phyloP scores from a whole-genome alignment of 2,888 invertebrate species.

The Caenorhabditis sp. region DNA sequence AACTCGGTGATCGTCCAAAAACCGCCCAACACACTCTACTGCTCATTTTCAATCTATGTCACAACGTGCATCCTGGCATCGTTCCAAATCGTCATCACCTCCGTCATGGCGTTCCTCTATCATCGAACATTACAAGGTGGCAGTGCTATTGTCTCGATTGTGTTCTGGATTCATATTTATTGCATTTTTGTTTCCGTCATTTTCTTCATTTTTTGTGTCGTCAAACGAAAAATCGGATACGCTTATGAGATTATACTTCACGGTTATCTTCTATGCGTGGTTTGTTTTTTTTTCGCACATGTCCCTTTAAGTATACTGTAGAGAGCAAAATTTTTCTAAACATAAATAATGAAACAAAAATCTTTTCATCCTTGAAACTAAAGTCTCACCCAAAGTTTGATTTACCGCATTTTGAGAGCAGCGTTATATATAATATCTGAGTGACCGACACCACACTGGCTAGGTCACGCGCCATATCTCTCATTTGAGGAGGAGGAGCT shows the following conservation, averaged over 20 bases:
- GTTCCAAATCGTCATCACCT: conserved; percentile 18
- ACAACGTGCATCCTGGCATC: conserved; percentile 35
- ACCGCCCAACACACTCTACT: conserved; percentile 25
- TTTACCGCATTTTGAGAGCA: no score
- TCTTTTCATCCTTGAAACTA: no score
- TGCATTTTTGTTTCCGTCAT: conserved; percentile 38
- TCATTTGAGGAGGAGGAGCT: no score
- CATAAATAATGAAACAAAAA: no score
- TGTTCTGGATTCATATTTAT: conserved; percentile 53
- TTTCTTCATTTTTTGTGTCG: conserved; percentile 44
- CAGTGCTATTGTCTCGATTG: conserved; percentile 44
- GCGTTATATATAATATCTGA: no score
- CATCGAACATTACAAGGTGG: conserved; percentile 34
- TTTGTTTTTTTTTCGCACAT: conserved; percentile 32
- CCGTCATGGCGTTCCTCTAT: conserved; percentile 38
- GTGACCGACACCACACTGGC: no score
- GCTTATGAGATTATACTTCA: conserved; percentile 54
- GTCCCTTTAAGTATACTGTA: no score
- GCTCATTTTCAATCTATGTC: conserved; percentile 29
- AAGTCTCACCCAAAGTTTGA: no score
- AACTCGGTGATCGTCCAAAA: conserved; percentile 35
- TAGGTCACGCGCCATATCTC: no score
- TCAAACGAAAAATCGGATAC: conserved; percentile 51
- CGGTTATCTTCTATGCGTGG: conserved; percentile 53
- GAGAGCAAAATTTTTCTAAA: no score